Evolutionary conservation across 1,140 invertebrate genomes (phyloP), one percentile per base, ranked within the genome.

Genomic region (Andrena cerasifolii): DNA sequence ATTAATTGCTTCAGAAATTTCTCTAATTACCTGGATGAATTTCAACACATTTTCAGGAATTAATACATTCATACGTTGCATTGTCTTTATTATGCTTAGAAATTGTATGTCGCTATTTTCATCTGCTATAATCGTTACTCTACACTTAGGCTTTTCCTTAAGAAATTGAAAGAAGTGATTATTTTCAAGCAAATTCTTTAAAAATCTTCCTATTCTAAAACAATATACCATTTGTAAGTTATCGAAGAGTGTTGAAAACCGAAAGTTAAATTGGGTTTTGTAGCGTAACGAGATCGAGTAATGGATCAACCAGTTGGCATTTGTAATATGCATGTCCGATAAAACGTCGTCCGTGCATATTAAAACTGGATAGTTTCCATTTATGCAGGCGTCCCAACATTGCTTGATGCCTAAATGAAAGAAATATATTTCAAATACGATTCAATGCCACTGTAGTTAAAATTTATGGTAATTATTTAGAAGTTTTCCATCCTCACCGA

Each of bases 231-330:
- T 70, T 68, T 78, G 56, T 58, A 73, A 56, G 49, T 6, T 68
- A 65, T 91, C 82, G 74, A 92, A 90, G 4, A 93, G 73, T 21
- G 88, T 87, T 10, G 91, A 92, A 80, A 93, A 93, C 26, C 93
- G 80, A 61, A 84, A 89, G 67, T 88, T 86, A 67, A 93, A 93
- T 24, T 86, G 74, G 43, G 85, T 89, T 82, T 90, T 93, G 0
- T 87, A 88, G 1, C 43, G 70, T 40, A 85, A 72, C 1, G 76
- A 78, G 16, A 93, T 70, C 6, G 91, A 91, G 82, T 90, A 90
- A 79, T 93, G 91, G 76, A 93, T 92, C 33, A 93, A 72, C 83
- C 88, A 90, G 28, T 88, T 85, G 1, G 88, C 86, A 83, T 93
- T 86, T 18, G 87, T 90, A 33, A 92, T 84, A 49, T 87, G 71